Conservation (phyloP, 2,797 vertebrate genomes). For the Limosa lapponica region DNA sequence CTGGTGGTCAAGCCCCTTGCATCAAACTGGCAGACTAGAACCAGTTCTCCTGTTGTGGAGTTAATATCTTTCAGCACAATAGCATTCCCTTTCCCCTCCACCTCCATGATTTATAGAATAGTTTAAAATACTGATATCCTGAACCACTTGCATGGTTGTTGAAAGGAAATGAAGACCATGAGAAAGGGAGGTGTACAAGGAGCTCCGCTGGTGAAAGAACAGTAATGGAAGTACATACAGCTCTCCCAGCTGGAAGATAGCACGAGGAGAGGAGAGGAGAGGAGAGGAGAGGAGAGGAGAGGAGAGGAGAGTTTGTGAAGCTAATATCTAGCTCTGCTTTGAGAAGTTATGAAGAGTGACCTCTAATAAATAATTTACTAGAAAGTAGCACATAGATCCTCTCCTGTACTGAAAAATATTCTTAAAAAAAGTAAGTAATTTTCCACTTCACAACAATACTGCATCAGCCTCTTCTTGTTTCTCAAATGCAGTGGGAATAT, state of each 20-base stretch:
- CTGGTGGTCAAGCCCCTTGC: not conserved
- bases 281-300: not conserved
- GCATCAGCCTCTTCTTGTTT: not conserved
- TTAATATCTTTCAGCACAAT: not conserved
- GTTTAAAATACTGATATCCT: not conserved
- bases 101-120: not conserved
- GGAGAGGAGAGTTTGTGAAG: not conserved
- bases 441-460: not conserved
- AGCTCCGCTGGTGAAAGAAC: not conserved
- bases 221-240: accelerated
- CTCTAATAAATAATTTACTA: not conserved
- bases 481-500: not conserved
- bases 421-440: not conserved
- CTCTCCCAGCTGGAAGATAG: not conserved
- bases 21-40: not conserved
- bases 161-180: not conserved
- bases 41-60: not conserved
- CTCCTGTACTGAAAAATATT: not conserved
- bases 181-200: not conserved
- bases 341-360: not conserved
- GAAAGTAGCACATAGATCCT: not conserved
- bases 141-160: not conserved
- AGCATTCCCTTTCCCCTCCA: not conserved
- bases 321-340: not conserved
- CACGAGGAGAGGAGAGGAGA: not conserved